These are phyloP conservation scores for Apocheima hispidaria DNA, from an alignment of 2,888 invertebrate species.

Conservation along the genomic window DNA sequence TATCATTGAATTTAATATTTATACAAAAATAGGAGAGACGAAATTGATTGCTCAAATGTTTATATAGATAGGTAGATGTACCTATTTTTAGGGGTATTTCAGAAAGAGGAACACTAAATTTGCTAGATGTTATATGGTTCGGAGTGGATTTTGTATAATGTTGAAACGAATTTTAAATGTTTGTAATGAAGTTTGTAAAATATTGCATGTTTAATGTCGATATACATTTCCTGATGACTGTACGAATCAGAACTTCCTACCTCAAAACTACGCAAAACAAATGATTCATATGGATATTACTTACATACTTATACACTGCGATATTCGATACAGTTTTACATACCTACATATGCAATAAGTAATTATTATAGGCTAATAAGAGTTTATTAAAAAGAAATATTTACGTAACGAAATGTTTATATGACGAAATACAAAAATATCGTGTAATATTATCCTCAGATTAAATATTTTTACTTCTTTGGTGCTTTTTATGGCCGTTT, in stretches of 20 bases:
- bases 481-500: constrained; percentile 80
- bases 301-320: constrained; percentile 67
- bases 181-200: constrained; percentile 61
- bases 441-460: constrained; percentile 70
- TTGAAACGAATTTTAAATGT: constrained; percentile 82
- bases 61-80: constrained; percentile 81
- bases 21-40: constrained; percentile 83
- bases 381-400: constrained; percentile 83
- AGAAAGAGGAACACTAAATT: constrained; percentile 80
- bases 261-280: constrained; percentile 81
- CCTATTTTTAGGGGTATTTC: constrained; percentile 83
- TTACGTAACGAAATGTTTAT: constrained; percentile 76
- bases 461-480: constrained; percentile 68
- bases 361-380: constrained; percentile 79
- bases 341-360: constrained; percentile 76
- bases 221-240: constrained; percentile 51
- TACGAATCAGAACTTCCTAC: constrained; percentile 77
- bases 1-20: constrained; percentile 83
- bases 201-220: constrained; percentile 48
- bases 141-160: constrained; percentile 81
- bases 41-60: constrained; percentile 86
- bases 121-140: constrained; percentile 79
- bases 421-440: constrained; percentile 70
- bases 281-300: constrained; percentile 68
- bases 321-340: constrained; percentile 72